Evolutionary conservation across 2,888 invertebrate genomes (phyloP).

Genomic region (Octonoba sinensis): DNA sequence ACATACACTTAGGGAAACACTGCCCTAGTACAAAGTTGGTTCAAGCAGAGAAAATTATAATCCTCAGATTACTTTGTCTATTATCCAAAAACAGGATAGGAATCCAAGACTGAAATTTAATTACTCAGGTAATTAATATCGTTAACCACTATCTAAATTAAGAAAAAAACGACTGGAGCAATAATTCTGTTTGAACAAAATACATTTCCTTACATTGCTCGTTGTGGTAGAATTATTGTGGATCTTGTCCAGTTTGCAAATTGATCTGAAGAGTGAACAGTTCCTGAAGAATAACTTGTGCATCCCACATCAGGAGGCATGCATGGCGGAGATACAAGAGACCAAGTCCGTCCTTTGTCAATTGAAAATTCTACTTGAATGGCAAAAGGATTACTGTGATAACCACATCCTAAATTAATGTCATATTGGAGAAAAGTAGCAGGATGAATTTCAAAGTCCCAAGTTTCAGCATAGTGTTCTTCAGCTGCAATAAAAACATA

Average conservation of each 20-base stretch:
- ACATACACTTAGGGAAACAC: too few species aligned
- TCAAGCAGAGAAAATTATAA: too few species aligned
- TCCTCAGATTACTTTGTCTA: too few species aligned
- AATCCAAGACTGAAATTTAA: too few species aligned
- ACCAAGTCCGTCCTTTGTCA: conserved; percentile 71
- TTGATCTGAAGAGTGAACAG: conserved; percentile 67
- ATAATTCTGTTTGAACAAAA: too few species aligned
- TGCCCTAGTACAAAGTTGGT: too few species aligned
- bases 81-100: too few species aligned
- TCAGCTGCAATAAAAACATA: conserved; percentile 62
- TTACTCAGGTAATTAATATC: too few species aligned
- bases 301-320: conserved; percentile 71
- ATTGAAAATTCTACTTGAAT: conserved; percentile 71
- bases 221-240: conserved; percentile 70
- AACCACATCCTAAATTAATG: conserved; percentile 71
- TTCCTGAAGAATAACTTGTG: conserved; percentile 68
- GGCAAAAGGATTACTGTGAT: conserved; percentile 35
- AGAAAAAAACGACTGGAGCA: too few species aligned
- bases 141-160: too few species aligned
- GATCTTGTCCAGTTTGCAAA: conserved; percentile 71
- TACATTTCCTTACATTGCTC: conserved; percentile 69
- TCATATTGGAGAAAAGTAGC: conserved; percentile 73
- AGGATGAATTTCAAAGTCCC: conserved; percentile 71
- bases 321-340: conserved; percentile 70
- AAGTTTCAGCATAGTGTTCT: conserved; percentile 71